Evolutionary conservation across 2,888 invertebrate species (phyloP).

Genomic region (Argyresthia albistria): DNA sequence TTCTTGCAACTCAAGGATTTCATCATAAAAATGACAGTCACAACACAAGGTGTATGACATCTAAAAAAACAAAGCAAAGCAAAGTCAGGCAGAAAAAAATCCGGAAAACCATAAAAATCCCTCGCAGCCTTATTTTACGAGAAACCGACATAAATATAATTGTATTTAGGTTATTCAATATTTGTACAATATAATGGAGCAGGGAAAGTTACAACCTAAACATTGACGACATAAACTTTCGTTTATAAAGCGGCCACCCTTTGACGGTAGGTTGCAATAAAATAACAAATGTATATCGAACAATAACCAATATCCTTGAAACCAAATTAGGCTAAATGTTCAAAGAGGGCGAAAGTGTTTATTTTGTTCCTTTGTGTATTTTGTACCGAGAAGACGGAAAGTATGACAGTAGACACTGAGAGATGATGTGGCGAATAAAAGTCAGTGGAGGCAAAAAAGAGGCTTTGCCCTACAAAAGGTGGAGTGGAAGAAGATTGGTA

Average conservation of each 20-base stretch:
- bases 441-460: too few relatives aligned
- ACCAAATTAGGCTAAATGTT: slow-evolving; percentile 3
- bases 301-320: slow-evolving; percentile 21
- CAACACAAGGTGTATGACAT: too few relatives aligned
- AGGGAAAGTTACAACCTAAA: slow-evolving; percentile 18
- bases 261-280: slow-evolving; percentile 26
- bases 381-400: too few relatives aligned
- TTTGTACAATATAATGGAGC: slow-evolving; percentile 20
- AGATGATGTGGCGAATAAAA: too few relatives aligned
- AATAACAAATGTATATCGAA: slow-evolving; percentile 18
- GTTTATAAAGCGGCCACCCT: slow-evolving; percentile 37
- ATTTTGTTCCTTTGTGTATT: too few relatives aligned
- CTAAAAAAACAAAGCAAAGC: too few relatives aligned
- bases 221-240: slow-evolving; percentile 35
- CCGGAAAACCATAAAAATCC: slow-evolving; percentile 31
- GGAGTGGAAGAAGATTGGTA: too few relatives aligned
- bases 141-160: slow-evolving; percentile 43
- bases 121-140: slow-evolving; percentile 53
- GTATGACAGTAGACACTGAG: too few relatives aligned
- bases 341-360: background rate
- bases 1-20: too few relatives aligned
- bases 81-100: background rate
- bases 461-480: too few relatives aligned
- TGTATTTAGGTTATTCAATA: slow-evolving; percentile 31
- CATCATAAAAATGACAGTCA: too few relatives aligned